A percentile compares a stretch with the other conserved stretches of the same genome.
Evolutionary conservation across 2,888 invertebrate genomes (phyloP).

Genomic region (Cantharis nigra): DNA sequence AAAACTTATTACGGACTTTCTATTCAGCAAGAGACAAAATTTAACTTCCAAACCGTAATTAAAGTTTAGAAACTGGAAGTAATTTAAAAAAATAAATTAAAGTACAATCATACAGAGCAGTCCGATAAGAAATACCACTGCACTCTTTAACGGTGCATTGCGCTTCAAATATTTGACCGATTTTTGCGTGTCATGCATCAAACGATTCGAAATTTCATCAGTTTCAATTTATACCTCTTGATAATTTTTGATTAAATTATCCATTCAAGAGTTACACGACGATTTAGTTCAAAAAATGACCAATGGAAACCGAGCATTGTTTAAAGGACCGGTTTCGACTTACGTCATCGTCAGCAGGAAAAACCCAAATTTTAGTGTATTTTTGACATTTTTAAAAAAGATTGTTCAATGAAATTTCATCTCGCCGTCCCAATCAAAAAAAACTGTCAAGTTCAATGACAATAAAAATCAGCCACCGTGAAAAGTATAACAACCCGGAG

Average conservation of each 20-base stretch:
- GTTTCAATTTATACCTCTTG: neutral
- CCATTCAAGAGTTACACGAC: neutral
- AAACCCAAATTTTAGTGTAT: too few relatives aligned
- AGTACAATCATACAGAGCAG: neutral
- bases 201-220: neutral
- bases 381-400: neutral
- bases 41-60: neutral
- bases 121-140: neutral
- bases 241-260: neutral
- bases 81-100: neutral
- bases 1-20: neutral
- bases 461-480: neutral
- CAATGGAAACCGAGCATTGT: too few relatives aligned
- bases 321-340: too few relatives aligned
- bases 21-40: neutral
- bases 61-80: neutral
- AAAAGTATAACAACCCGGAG: constrained; percentile 2
- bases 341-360: too few relatives aligned
- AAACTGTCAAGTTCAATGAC: constrained; percentile 16
- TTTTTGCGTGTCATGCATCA: neutral
- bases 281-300: neutral
- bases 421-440: too few relatives aligned
- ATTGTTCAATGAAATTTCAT: neutral
- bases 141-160: neutral
- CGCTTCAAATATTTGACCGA: neutral